Conservation (phyloP, 2,888 invertebrate species). For the Pocota personata region DNA sequence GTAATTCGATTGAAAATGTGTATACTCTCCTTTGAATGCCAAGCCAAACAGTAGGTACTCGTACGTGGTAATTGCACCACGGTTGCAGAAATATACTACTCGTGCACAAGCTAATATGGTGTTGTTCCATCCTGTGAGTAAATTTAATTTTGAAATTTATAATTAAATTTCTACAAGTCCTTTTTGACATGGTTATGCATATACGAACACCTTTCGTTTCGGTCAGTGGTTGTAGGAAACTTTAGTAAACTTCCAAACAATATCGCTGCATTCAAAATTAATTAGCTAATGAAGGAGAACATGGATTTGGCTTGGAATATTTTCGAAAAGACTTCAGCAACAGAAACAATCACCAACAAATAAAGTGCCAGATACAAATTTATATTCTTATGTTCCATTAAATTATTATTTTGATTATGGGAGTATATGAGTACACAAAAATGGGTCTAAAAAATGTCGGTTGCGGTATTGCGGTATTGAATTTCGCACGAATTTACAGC, state of each 20-base stretch:
- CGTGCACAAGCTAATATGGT: background rate
- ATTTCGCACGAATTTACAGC: no score
- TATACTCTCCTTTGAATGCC: background rate
- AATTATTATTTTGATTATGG: no score
- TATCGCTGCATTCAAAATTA: background rate
- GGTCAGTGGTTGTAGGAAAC: background rate
- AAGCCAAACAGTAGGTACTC: no score
- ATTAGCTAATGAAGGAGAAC: background rate
- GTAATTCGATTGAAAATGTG: background rate
- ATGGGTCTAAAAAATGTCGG: no score
- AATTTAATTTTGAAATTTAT: constrained; percentile 3
- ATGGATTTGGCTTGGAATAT: no score
- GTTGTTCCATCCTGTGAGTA: background rate
- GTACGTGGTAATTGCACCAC: background rate
- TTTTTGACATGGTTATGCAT: background rate
- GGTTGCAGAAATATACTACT: background rate
- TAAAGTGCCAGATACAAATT: no score
- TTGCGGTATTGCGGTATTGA: no score
- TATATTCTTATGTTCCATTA: no score
- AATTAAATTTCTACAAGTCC: background rate
- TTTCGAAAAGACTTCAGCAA: no score
- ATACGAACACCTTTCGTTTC: background rate
- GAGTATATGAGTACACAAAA: no score
- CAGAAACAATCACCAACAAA: no score
- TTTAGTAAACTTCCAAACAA: background rate